A percentile compares a stretch with the other conserved stretches of the same genome.
These are phyloP conservation scores for Lepidostoma basale DNA, from an alignment of 1,140 invertebrate genomes.

Conservation along the genomic window DNA sequence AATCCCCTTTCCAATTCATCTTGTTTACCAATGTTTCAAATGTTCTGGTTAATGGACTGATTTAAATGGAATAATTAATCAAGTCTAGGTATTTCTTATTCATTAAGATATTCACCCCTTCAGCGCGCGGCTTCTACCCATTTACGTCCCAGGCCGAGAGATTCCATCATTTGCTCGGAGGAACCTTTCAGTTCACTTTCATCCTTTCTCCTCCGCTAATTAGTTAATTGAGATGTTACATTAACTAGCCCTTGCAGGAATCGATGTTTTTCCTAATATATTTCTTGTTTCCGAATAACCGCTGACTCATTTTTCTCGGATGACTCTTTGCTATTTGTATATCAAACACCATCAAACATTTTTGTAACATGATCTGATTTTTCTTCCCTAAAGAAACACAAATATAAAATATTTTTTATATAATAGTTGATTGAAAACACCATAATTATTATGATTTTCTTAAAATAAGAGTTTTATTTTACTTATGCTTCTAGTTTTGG, in stretches of 20 bases:
- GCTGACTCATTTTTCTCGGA: no score
- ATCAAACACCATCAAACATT: no score
- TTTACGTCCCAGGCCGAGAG: neutral
- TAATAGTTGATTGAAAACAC: no score
- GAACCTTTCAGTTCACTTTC: conserved; percentile 16
- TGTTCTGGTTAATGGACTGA: neutral
- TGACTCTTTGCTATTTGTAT: no score
- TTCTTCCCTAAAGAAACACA: no score
- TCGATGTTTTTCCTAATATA: neutral
- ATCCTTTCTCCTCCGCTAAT: conserved; percentile 19
- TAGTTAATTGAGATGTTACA: conserved; percentile 38
- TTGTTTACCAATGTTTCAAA: neutral
- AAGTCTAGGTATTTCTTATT: conserved; percentile 17
- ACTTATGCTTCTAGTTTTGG: no score
- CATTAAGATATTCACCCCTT: conserved; percentile 30
- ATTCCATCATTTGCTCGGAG: conserved; percentile 1
- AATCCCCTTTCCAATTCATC: no score
- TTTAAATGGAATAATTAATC: conserved; percentile 9
- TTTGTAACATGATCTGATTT: no score
- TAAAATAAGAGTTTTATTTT: no score
- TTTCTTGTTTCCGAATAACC: no score
- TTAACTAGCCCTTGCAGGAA: neutral
- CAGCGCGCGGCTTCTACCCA: neutral
- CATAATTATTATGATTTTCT: no score
- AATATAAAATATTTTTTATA: no score